Conservation (phyloP, 2,888 invertebrate species). For the Merodon equestris region DNA sequence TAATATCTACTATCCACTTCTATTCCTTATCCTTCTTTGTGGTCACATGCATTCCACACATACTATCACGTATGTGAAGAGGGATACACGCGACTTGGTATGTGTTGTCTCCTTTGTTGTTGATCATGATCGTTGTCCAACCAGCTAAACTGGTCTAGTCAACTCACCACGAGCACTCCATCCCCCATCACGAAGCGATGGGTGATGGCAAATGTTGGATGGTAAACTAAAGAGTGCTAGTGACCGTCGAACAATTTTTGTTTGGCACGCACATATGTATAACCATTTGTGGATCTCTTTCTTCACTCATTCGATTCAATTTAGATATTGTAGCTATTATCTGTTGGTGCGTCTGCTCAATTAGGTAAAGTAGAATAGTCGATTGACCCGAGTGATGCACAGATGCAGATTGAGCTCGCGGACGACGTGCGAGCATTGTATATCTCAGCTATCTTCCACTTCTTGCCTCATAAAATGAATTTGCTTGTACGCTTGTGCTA, state of each 20-base stretch:
- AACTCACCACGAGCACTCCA: slow-evolving; percentile 37
- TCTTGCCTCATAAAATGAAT: too few relatives aligned
- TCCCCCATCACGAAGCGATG: background rate
- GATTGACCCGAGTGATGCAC: slow-evolving; percentile 50
- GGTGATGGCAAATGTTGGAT: background rate
- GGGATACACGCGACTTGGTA: slow-evolving; percentile 1
- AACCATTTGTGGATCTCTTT: slow-evolving; percentile 54
- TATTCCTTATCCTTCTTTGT: slow-evolving; percentile 42
- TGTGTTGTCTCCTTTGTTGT: slow-evolving; percentile 37
- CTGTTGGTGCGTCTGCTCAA: slow-evolving; percentile 49
- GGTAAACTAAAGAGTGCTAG: slow-evolving; percentile 45
- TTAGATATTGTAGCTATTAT: slow-evolving; percentile 23
- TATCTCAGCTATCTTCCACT: too few relatives aligned
- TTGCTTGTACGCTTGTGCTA: too few relatives aligned
- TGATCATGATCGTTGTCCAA: slow-evolving; percentile 63
- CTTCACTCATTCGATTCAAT: slow-evolving; percentile 57
- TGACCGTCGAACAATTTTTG: slow-evolving; percentile 56
- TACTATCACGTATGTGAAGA: slow-evolving; percentile 1
- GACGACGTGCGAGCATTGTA: background rate
- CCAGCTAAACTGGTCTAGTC: slow-evolving; percentile 66
- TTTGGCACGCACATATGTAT: slow-evolving; percentile 45
- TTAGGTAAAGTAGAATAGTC: slow-evolving; percentile 47
- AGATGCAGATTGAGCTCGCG: slow-evolving; percentile 40
- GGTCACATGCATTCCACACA: slow-evolving; percentile 31
- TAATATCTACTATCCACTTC: slow-evolving; percentile 30